A percentile compares a stretch with the other conserved stretches of the same genome.
phyloP scores from a whole-genome alignment of 2,888 invertebrate species.

The Napeogenes inachia region DNA sequence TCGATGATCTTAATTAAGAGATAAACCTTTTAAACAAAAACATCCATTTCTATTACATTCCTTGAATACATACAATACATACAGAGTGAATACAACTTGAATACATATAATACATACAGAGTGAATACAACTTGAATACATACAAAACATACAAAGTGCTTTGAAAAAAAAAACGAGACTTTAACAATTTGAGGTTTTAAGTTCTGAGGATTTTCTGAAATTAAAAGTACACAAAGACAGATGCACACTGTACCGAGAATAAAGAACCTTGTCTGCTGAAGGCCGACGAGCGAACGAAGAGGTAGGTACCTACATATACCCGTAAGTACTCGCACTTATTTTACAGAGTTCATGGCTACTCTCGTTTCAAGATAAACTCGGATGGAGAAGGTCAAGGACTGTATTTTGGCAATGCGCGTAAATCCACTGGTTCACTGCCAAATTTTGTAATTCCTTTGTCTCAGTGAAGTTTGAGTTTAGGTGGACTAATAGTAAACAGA shows the following conservation, averaged over 20 bases:
- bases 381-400: slow-evolving; percentile 69
- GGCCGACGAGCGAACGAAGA: slow-evolving; percentile 60
- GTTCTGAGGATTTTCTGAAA: neutral
- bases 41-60: too few relatives aligned
- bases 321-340: slow-evolving; percentile 51
- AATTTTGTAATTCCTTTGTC: slow-evolving; percentile 37
- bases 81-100: too few relatives aligned
- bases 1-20: too few relatives aligned
- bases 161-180: too few relatives aligned
- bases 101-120: too few relatives aligned
- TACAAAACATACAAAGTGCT: too few relatives aligned
- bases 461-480: slow-evolving; percentile 38
- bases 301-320: slow-evolving; percentile 49
- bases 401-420: slow-evolving; percentile 64
- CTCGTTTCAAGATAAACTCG: slow-evolving; percentile 68
- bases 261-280: slow-evolving; percentile 74
- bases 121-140: too few relatives aligned
- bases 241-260: slow-evolving; percentile 39
- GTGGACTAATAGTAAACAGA: slow-evolving; percentile 48
- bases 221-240: neutral
- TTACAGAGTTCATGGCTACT: slow-evolving; percentile 70
- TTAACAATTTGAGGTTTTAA: too few relatives aligned
- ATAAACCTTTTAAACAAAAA: too few relatives aligned
- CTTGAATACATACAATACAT: too few relatives aligned
- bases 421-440: slow-evolving; percentile 55